Percentiles rank a stretch among this genome's conserved stretches.
These are phyloP conservation scores for Halichondria panicea DNA, from an alignment of 37 sponge, comb jelly and placozoan genomes.

Conservation along the genomic window DNA sequence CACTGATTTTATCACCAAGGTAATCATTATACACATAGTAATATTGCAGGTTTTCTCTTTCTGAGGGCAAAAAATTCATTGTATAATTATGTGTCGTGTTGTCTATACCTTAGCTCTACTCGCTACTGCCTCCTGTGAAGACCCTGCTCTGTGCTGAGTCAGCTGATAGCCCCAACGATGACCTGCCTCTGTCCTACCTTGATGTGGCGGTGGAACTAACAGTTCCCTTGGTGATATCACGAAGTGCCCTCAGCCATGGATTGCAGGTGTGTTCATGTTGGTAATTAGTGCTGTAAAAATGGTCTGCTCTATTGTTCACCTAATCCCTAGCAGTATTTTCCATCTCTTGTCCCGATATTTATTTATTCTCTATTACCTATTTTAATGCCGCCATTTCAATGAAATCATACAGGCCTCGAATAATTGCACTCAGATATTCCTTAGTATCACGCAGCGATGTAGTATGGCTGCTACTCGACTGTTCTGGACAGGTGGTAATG, in stretches of 20 bases:
- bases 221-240: conserved; percentile 2
- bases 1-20: conserved; percentile 49
- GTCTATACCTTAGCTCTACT: background rate
- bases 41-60: background rate
- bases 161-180: background rate
- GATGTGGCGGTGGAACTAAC: conserved; percentile 27
- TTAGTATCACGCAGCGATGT: too few species aligned
- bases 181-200: conserved; percentile 1
- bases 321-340: too few species aligned
- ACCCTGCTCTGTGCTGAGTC: background rate
- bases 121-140: background rate
- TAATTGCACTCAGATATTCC: too few species aligned
- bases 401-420: too few species aligned
- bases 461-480: too few species aligned
- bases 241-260: conserved; percentile 45
- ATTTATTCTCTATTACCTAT: too few species aligned
- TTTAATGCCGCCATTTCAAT: too few species aligned
- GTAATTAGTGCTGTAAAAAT: too few species aligned
- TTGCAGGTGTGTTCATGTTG: conserved; percentile 41
- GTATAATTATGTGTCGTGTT: background rate
- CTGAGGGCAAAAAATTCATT: background rate
- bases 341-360: too few species aligned
- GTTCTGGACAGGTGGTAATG: conserved; percentile 8
- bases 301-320: too few species aligned
- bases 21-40: background rate